Evolutionary conservation across 2,797 vertebrate species (phyloP), one percentile per base, ranked within the genome.

Genomic region (Tadarida brasiliensis): DNA sequence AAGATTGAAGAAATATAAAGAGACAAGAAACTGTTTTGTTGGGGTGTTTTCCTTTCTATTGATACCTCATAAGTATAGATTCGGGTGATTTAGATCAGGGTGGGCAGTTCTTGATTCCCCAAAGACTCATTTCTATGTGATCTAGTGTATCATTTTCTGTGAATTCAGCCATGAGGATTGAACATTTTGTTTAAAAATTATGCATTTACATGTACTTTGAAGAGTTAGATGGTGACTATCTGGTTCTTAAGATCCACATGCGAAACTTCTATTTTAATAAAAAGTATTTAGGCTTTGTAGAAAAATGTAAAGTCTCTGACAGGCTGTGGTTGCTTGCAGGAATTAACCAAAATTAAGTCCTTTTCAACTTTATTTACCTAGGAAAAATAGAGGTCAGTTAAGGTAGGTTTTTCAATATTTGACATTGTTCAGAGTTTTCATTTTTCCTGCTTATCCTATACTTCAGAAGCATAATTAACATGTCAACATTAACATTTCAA

Each of bases 311-410:
- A 44, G 9, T 78, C 24, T 74, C 10, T 65, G 26, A 33, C 17
- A 61, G 15, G 35, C 11, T 90, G 10, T 61, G 35, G 26, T 28
- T 51, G 15, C 19, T 63, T 70, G 5, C 6, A 33, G 30, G 4
- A 51, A n/a, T 49, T 87, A 30, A 78, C 47, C 17, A 88, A 44
- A 83, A 63, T 28, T 30, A 68, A 74, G 28, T 30, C 19, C 89
- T 81, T 91, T 59, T 71, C 2, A 93, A 84, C 14, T 88, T 92
- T 68, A 19, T 87, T 86, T 51, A 67, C 54, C 7, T 87, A 30
- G 30, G 10, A 47, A 70, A 54, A 94, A 28, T 26, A 54, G 8
- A 51, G 9, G 24, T 11, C 11, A 59, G n/a, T 89, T 76, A 85
- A 91, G 59, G 12, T 39, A 81, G 6, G 3, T 11, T 80, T 94